These are phyloP conservation scores for Aporophyla lueneburgensis DNA, from an alignment of 2,888 invertebrate species.

Conservation along the genomic window DNA sequence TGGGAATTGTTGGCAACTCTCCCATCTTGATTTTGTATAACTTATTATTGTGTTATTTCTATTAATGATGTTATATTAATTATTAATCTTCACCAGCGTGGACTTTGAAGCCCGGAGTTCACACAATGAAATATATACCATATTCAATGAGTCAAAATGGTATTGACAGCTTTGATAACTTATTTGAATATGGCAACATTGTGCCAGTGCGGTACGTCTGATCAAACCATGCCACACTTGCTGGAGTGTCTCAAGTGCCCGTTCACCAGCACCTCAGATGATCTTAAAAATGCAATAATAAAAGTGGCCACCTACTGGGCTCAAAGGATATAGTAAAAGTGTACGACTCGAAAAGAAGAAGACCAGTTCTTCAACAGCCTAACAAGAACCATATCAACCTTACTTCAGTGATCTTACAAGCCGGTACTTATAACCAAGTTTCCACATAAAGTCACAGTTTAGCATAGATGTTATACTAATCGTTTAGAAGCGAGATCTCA, in stretches of 20 bases:
- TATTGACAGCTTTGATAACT: background rate
- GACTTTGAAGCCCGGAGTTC: background rate
- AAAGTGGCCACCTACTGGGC: no score
- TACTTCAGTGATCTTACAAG: background rate
- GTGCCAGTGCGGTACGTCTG: background rate
- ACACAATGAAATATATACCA: background rate
- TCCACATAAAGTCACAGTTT: constrained; percentile 67
- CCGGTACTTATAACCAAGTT: constrained; percentile 65
- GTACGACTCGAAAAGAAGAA: no score
- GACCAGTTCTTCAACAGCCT: background rate
- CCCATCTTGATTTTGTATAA: background rate
- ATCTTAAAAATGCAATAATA: no score
- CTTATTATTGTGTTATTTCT: background rate
- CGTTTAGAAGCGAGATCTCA: constrained; percentile 87
- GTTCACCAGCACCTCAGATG: no score
- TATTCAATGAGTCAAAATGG: background rate
- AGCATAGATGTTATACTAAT: constrained; percentile 79
- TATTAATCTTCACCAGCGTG: background rate
- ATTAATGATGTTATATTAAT: background rate
- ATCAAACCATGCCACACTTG: no score
- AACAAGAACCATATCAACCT: constrained; percentile 8
- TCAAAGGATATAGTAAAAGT: no score
- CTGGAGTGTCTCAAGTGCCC: no score
- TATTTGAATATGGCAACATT: background rate
- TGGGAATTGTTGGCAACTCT: background rate